These are phyloP conservation scores for Trematocara caparti DNA, from an alignment of 2,797 vertebrate genomes.

Conservation along the genomic window DNA sequence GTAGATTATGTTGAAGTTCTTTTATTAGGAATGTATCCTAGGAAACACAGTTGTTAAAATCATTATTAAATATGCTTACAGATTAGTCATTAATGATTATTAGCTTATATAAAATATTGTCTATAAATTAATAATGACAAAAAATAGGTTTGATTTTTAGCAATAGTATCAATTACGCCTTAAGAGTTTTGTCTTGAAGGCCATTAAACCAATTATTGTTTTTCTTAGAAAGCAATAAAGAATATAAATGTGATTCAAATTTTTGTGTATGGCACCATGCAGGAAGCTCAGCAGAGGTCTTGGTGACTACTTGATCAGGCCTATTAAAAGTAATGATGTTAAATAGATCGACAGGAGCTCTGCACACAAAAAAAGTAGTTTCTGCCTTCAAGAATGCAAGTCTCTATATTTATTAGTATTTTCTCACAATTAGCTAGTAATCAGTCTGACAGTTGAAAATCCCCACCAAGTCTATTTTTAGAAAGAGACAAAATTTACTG, in stretches of 20 bases:
- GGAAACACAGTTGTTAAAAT: neutral
- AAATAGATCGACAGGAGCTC: slow-evolving; percentile 53
- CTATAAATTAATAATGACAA: neutral
- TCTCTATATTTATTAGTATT: neutral
- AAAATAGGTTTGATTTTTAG: neutral
- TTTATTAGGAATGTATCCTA: neutral
- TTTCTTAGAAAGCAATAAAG: slow-evolving; percentile 58
- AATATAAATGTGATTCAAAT: neutral
- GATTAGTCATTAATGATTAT: neutral
- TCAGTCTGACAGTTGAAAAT: slow-evolving; percentile 49
- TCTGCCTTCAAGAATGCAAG: slow-evolving; percentile 42
- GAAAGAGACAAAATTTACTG: neutral
- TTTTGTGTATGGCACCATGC: neutral
- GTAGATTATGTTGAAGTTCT: neutral
- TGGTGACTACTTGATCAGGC: slow-evolving; percentile 14
- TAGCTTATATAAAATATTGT: neutral
- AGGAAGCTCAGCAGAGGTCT: slow-evolving; percentile 70
- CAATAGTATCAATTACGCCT: slow-evolving; percentile 42
- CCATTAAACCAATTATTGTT: slow-evolving; percentile 68
- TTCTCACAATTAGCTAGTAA: slow-evolving; percentile 47
- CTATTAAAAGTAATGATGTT: slow-evolving; percentile 33
- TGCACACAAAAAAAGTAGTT: slow-evolving; percentile 45
- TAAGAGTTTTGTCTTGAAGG: slow-evolving; percentile 65
- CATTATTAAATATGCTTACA: neutral
- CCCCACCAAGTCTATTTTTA: slow-evolving; percentile 49